Conservation (phyloP, 2,113 vertebrate species). For the Rostratula benghalensis region DNA sequence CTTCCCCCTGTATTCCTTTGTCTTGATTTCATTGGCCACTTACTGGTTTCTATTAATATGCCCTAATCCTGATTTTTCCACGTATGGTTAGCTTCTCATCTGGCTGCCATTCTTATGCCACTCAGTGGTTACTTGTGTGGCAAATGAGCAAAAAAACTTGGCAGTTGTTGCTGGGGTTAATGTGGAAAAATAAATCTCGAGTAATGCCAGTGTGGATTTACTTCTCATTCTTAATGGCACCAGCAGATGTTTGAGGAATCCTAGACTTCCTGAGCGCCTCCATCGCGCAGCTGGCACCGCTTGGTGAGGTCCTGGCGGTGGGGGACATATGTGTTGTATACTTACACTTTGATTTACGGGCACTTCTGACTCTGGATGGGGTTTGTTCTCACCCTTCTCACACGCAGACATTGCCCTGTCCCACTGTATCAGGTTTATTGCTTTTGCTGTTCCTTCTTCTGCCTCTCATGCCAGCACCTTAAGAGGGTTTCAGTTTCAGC, state of each 20-base stretch:
- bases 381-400: conserved; percentile 15
- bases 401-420: fast-evolving
- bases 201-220: conserved; percentile 80
- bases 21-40: conserved; percentile 41
- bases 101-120: conserved; percentile 57
- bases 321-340: conserved; percentile 52
- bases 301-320: conserved; percentile 70
- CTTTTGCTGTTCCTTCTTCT: background rate
- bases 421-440: background rate
- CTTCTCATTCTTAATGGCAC: conserved; percentile 79
- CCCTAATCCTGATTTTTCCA: conserved; percentile 66
- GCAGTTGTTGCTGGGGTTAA: conserved; percentile 75
- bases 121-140: conserved; percentile 74
- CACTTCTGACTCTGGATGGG: background rate
- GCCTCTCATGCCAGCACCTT: background rate
- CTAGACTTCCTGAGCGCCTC: conserved; percentile 76
- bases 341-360: conserved; percentile 74
- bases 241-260: conserved; percentile 80
- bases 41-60: conserved; percentile 53
- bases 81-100: conserved; percentile 58
- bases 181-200: conserved; percentile 81
- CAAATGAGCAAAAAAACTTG: conserved; percentile 65
- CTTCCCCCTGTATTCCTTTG: background rate
- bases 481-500: background rate
- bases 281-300: conserved; percentile 71